Conservation (phyloP, 1,140 invertebrate genomes). For the Meloidogyne hapla region DNA sequence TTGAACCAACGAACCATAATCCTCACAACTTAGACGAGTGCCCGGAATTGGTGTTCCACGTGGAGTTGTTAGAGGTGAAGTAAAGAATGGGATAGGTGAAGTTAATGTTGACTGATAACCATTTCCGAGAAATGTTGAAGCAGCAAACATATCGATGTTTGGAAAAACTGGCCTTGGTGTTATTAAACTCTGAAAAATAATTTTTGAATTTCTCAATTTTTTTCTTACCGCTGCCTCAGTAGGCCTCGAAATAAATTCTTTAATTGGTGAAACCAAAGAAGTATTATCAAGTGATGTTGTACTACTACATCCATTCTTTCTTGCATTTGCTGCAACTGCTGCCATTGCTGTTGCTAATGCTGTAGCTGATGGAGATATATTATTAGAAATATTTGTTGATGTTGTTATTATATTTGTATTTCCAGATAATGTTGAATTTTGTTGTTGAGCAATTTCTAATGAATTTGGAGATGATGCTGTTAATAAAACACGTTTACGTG, state of each 20-base stretch:
- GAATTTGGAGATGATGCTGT: neutral
- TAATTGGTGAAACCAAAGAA: slow-evolving; percentile 34
- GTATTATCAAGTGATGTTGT: slow-evolving; percentile 13
- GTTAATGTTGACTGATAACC: slow-evolving; percentile 37
- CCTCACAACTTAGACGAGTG: slow-evolving; percentile 20
- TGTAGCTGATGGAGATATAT: neutral
- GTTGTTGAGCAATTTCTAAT: neutral
- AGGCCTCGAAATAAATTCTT: slow-evolving; percentile 40
- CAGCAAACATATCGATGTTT: slow-evolving; percentile 14
- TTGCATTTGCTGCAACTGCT: neutral
- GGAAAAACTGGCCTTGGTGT: slow-evolving; percentile 23
- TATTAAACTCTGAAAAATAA: slow-evolving; percentile 14
- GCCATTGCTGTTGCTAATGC: neutral
- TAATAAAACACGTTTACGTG: slow-evolving; percentile 30
- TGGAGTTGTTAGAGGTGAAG: slow-evolving; percentile 36
- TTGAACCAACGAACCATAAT: slow-evolving; percentile 32
- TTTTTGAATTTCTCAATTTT: neutral
- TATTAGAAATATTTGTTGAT: neutral
- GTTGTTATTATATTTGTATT: neutral
- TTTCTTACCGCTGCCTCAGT: slow-evolving; percentile 32
- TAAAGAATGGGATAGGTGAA: slow-evolving; percentile 45
- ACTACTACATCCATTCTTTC: neutral
- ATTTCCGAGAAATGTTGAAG: slow-evolving; percentile 27
- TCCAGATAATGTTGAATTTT: neutral
- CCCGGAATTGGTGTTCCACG: slow-evolving; percentile 35